These are phyloP conservation scores for Acanthopleura granulata DNA, from an alignment of 2,888 invertebrate species.

Conservation along the genomic window DNA sequence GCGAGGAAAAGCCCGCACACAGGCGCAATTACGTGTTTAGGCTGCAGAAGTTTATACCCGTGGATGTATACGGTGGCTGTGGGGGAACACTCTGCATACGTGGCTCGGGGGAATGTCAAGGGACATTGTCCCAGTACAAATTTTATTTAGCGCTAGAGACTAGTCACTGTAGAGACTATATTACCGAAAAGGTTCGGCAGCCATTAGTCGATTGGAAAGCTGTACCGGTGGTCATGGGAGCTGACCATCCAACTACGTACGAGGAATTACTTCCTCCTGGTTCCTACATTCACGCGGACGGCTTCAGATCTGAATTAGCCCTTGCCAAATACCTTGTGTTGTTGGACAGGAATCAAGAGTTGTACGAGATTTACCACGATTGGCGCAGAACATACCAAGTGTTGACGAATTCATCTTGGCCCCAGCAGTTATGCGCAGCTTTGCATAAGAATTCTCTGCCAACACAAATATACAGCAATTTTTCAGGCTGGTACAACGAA, in stretches of 20 bases:
- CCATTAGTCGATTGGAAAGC: neutral
- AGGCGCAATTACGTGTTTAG: neutral
- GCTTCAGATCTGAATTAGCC: constrained; percentile 87
- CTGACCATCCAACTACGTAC: neutral
- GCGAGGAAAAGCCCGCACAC: neutral
- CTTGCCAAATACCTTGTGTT: constrained; percentile 71
- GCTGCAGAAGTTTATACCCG: neutral
- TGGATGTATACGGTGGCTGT: constrained; percentile 8
- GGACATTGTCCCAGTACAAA: neutral
- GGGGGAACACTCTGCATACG: neutral
- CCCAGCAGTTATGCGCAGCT: too few relatives aligned
- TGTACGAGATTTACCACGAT: neutral
- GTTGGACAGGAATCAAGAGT: neutral
- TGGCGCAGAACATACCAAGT: constrained; percentile 1
- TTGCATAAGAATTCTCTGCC: constrained; percentile 39
- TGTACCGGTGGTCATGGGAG: constrained; percentile 9
- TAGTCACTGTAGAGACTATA: constrained; percentile 13
- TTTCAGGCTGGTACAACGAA: too few relatives aligned
- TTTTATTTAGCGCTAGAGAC: neutral
- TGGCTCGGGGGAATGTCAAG: neutral
- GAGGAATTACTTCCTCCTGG: constrained; percentile 84
- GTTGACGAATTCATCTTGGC: constrained; percentile 33
- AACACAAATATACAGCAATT: constrained; percentile 31
- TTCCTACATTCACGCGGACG: constrained; percentile 95
- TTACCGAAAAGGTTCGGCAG: constrained; percentile 7